A percentile compares a stretch with the other conserved stretches of the same genome.
Conservation (phyloP, 2,797 vertebrate species). For the Novumbra hubbsi region DNA sequence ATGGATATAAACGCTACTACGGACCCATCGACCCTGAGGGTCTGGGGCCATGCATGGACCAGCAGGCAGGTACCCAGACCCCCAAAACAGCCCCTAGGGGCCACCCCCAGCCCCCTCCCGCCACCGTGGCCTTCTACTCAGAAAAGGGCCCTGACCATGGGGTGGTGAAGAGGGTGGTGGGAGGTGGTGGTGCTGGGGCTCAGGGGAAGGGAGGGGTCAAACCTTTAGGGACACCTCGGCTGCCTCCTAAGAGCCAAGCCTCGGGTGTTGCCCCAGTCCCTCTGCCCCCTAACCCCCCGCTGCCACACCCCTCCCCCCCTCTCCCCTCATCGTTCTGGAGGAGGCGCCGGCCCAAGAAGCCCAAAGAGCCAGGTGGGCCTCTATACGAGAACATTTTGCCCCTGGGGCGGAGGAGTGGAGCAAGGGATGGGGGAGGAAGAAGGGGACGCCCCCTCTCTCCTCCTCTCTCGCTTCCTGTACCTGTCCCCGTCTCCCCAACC, state of each 20-base stretch:
- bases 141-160: constrained; percentile 79
- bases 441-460: constrained; percentile 76
- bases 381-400: constrained; percentile 81
- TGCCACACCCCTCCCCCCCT: constrained; percentile 86
- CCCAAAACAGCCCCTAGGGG: constrained; percentile 79
- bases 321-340: constrained; percentile 86
- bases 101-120: constrained; percentile 76
- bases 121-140: constrained; percentile 79
- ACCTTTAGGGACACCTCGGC: constrained; percentile 76
- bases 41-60: constrained; percentile 81
- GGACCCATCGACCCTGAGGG: constrained; percentile 93
- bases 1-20: constrained; percentile 92
- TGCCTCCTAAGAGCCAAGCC: constrained; percentile 77
- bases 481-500: constrained; percentile 74
- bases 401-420: constrained; percentile 73
- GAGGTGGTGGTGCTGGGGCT: constrained; percentile 76
- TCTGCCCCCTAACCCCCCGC: constrained; percentile 82
- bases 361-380: constrained; percentile 82
- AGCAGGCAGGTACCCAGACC: constrained; percentile 81
- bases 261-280: constrained; percentile 83
- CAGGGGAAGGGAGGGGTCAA: constrained; percentile 81
- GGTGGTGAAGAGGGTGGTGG: constrained; percentile 79
- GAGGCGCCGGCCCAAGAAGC: constrained; percentile 84
- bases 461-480: constrained; percentile 76
- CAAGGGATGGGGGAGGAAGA: constrained; percentile 69